A percentile compares a stretch with the other conserved stretches of the same genome.
Conservation (phyloP, 1,140 invertebrate genomes). For the Phenacoccus solenopsis region DNA sequence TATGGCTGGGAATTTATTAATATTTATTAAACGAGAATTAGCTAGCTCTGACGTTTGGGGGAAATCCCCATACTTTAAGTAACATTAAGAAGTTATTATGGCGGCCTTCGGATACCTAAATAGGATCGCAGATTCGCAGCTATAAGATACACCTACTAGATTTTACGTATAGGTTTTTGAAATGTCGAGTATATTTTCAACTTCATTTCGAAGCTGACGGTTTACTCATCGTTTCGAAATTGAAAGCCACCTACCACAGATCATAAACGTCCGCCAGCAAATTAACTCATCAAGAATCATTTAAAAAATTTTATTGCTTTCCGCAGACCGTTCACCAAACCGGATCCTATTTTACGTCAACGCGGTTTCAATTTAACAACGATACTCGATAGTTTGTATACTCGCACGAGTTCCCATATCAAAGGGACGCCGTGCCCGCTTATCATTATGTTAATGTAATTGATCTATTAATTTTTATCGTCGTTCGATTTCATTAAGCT, state of each 20-base stretch:
- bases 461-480: neutral
- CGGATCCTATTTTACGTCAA: neutral
- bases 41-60: too few species aligned
- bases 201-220: too few species aligned
- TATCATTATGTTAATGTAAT: neutral
- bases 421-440: neutral
- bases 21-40: too few species aligned
- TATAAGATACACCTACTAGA: too few species aligned
- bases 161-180: too few species aligned
- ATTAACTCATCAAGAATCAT: neutral
- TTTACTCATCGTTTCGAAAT: too few species aligned
- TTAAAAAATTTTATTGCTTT: neutral
- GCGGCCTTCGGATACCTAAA: too few species aligned
- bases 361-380: neutral
- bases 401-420: neutral
- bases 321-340: neutral
- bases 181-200: too few species aligned
- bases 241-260: neutral
- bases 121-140: too few species aligned
- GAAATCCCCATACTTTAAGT: too few species aligned
- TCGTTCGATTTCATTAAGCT: neutral
- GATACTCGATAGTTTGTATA: neutral
- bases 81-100: too few species aligned
- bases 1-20: too few species aligned
- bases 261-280: neutral